Base-by-base conservation (phyloP, 2,113 vertebrate genomes). In the Naja naja region DNA sequence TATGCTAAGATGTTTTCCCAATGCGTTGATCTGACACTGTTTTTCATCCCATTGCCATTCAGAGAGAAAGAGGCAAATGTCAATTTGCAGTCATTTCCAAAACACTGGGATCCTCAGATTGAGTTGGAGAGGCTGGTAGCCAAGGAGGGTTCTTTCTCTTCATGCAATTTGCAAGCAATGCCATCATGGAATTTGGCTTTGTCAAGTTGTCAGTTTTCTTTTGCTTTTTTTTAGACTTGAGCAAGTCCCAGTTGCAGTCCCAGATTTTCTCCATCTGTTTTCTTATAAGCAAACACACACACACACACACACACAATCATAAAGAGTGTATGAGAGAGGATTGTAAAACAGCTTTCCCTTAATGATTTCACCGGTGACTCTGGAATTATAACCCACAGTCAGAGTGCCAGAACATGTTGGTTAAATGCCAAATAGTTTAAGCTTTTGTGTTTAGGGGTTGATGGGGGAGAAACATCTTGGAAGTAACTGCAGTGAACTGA, bases 231-330 rank as follows among this genome's bases (percentile, higher is more conserved):
- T 97, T 97, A 96, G 92, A 94, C 34, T 91, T 85, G 94, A 97
- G 94, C 95, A 97, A 97, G 96, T 97, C 96, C 93, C 94, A 97
- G 95, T 95, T 94, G 96, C 94, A 96, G 96, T 97, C n/a, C n/a
- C n/a, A n/a, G 91, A 96, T 95, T 93, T 97, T 96, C 96, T 96
- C 96, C 96, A 96, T 97, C 96, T 97, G 96, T 96, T 97, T 98
- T 97, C 90, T 93, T 96, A 94, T 93, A 96, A 96, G 92, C 94
- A 94, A 95, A 93, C 74, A 64, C 27, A 64, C 60, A 92, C 27
- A 64, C 10, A 60, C 56, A 60, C 58, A 60, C 58, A 60, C 25
- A 60, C 8, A 27, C 3, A 74, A 16, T 20, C 69, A 39, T 74
- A 74, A 18, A 74, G 16, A 39, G 34, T 81, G 16, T 94, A 96